phyloP scores from a whole-genome alignment of 2,113 vertebrate genomes.

The Myotis davidii region DNA sequence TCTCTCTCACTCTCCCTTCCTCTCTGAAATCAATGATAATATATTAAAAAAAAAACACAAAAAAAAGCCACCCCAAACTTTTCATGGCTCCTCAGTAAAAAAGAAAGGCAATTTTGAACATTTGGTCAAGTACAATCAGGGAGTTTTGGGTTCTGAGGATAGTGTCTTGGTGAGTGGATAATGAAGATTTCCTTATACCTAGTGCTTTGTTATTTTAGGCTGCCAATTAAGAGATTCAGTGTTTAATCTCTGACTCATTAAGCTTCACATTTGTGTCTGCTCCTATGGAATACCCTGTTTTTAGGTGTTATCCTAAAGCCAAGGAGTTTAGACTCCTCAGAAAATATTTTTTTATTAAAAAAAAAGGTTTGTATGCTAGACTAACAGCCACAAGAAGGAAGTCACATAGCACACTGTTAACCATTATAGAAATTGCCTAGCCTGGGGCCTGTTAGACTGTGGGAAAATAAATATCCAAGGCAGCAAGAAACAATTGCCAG shows the following conservation, averaged over 20 bases:
- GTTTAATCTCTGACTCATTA: slow-evolving; percentile 38
- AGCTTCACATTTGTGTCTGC: background rate
- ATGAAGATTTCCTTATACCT: background rate
- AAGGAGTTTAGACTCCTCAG: background rate
- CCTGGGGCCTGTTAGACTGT: background rate
- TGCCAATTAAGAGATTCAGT: background rate
- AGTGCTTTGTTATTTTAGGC: background rate
- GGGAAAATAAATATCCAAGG: background rate
- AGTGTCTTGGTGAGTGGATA: background rate
- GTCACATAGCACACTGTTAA: background rate
- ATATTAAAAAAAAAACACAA: background rate
- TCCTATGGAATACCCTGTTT: background rate
- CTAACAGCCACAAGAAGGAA: background rate
- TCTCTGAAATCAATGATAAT: too few relatives aligned
- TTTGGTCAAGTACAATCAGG: background rate
- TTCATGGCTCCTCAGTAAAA: too few relatives aligned
- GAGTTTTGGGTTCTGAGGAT: background rate
- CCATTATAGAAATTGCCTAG: background rate
- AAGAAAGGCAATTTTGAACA: background rate
- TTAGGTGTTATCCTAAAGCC: background rate
- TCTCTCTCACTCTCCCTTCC: too few relatives aligned
- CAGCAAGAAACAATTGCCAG: background rate
- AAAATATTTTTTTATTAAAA: background rate
- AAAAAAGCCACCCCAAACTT: too few relatives aligned
- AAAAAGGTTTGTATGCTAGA: background rate